Evolutionary conservation across 2,888 invertebrate genomes (phyloP).

Genomic region (Physocephala rufipes): DNA sequence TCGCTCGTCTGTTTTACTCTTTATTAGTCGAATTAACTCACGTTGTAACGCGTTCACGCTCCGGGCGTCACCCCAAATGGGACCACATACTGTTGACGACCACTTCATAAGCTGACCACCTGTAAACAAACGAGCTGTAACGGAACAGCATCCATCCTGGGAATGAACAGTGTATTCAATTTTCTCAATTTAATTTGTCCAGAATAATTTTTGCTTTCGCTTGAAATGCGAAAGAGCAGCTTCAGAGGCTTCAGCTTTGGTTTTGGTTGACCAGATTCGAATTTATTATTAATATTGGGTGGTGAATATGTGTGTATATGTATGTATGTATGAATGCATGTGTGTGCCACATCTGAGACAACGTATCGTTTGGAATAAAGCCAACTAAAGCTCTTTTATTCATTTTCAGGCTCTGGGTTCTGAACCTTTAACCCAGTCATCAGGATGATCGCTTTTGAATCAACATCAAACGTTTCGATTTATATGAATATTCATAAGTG

Average conservation of each 20-base stretch:
- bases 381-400: too few relatives aligned
- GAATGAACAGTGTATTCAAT: constrained; percentile 16
- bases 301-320: background rate
- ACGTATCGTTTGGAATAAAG: background rate
- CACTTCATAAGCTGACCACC: background rate
- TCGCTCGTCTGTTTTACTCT: background rate
- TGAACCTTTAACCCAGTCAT: too few relatives aligned
- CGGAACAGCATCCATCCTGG: too few relatives aligned
- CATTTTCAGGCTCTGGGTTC: background rate
- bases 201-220: constrained; percentile 35
- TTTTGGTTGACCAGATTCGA: background rate
- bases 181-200: constrained; percentile 41
- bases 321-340: constrained; percentile 30
- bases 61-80: constrained; percentile 46
- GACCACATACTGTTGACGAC: constrained; percentile 21
- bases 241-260: background rate
- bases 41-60: constrained; percentile 34
- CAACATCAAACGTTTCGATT: too few relatives aligned
- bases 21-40: constrained; percentile 21
- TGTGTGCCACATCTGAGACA: too few relatives aligned
- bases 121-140: background rate
- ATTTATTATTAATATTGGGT: constrained; percentile 44
- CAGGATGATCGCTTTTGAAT: too few relatives aligned
- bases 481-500: too few relatives aligned
- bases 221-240: background rate